Evolutionary conservation across 2,113 vertebrate species (phyloP).

Genomic region (Elephas maximus): DNA sequence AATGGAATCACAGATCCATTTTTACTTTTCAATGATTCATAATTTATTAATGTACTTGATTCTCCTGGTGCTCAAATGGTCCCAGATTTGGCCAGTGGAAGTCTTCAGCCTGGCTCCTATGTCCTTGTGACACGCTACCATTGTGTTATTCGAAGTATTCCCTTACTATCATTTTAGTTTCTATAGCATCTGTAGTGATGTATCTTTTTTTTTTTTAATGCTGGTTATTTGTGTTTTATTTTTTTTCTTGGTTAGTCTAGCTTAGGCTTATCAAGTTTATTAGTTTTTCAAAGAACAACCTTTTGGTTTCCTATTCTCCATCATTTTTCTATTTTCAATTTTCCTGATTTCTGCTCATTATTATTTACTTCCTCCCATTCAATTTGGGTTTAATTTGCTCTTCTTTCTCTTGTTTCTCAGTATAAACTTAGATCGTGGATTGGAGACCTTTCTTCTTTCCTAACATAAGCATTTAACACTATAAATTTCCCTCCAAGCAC

Average conservation of each 20-base stretch:
- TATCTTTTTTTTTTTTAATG: not conserved
- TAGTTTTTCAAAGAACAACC: not conserved
- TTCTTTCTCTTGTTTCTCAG: conserved; percentile 23
- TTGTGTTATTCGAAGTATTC: not conserved
- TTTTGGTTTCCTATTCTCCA: not conserved
- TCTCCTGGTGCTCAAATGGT: conserved; percentile 10
- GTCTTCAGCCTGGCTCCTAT: not conserved
- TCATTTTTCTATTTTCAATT: not conserved
- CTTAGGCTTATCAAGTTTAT: not conserved
- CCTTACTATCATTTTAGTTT: conserved; percentile 4
- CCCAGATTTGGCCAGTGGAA: not conserved
- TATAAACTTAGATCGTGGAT: not conserved
- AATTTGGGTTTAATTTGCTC: not conserved
- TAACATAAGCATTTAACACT: not conserved
- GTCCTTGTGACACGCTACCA: not conserved
- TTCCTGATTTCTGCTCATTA: not conserved
- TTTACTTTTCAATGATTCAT: conserved; percentile 35
- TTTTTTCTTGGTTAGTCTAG: not conserved
- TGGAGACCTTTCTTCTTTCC: not conserved
- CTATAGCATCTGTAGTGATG: not conserved
- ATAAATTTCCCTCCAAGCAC: not conserved
- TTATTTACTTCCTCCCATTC: not conserved
- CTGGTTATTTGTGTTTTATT: not conserved
- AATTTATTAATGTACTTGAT: not conserved
- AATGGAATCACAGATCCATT: not conserved